Evolutionary conservation across 2,113 vertebrate genomes (phyloP).

Genomic region (Erpornis zantholeuca): DNA sequence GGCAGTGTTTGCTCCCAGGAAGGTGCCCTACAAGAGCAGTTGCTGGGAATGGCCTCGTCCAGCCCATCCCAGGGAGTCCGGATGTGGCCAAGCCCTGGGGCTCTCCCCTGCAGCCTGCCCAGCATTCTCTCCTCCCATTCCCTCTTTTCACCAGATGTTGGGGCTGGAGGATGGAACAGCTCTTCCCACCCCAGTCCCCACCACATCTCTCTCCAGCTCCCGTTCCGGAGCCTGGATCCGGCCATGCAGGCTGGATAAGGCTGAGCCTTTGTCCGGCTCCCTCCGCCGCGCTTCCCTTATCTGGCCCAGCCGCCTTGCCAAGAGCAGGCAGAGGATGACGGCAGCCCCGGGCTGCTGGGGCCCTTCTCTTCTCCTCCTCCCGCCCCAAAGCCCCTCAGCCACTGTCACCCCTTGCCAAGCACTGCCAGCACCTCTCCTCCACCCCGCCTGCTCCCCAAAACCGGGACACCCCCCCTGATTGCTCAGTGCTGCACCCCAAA

Average conservation of each 20-base stretch:
- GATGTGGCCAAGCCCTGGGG: neutral
- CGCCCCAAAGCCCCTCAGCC: neutral
- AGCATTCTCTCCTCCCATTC: neutral
- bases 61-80: neutral
- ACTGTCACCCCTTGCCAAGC: fast-evolving
- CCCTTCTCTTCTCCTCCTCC: neutral
- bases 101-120: neutral
- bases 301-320: conserved; percentile 10
- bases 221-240: conserved; percentile 20
- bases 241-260: neutral
- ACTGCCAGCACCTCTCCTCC: neutral
- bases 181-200: neutral
- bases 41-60: neutral
- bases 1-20: neutral
- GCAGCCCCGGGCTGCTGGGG: neutral
- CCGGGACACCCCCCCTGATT: fast-evolving
- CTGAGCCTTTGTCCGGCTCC: conserved; percentile 39
- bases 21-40: neutral
- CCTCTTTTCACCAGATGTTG: conserved; percentile 32
- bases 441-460: neutral
- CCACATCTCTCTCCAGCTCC: neutral
- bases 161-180: neutral
- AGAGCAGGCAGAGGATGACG: neutral
- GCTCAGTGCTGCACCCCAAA: neutral
- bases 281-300: conserved; percentile 7